Evolutionary conservation across 2,888 invertebrate species (phyloP), one percentile per base, ranked within the genome.

Genomic region (Ferdinandea cuprea): DNA sequence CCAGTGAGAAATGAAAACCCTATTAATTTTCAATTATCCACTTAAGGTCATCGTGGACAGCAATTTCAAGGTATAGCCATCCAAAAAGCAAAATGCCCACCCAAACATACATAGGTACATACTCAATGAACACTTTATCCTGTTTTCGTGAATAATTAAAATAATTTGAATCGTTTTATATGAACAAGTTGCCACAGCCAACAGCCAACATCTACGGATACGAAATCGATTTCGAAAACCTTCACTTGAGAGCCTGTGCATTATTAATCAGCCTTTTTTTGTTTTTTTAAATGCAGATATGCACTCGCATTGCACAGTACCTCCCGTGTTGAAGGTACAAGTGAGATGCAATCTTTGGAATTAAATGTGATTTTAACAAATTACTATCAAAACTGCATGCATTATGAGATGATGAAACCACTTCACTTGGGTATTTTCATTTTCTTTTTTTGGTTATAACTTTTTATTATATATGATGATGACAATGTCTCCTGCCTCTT

Each of bases 351-450:
- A 73, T 66, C 54, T 66, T 61, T 61, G 59, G 25, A 74, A 68
- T 74, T 68, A 66, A 78, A 74, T 73, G 66, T 61, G 61, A 80
- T 72, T 66, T 59, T 50, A 66, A 50, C 21, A 65, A 78, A 78
- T 80, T 80, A 74, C 79, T 80, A 69, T 65, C 37, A 76, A 76
- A 80, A 80, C 56, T 80, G 61, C 54, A 74, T 79, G 66, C 54
- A 79, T 66, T 73, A 79, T 66, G 73, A 66, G 78, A 79, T 79
- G 40, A 40, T 40, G 78, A 48, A 73, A 73, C 48, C 66, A 46
- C 42, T 65, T 65, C 25, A 58, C 73, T 58, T 50, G 72, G 35
- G 50, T 50, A 40, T 58, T 21, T 61, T 15, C n/a, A 44, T 56
- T 56, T 54, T 42, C 58, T 42, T 46, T 56, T 63, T 21, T 46